A percentile compares a stretch with the other conserved stretches of the same genome.
These are phyloP conservation scores for Chloromyia formosa DNA, from an alignment of 2,888 invertebrate species.

Conservation along the genomic window DNA sequence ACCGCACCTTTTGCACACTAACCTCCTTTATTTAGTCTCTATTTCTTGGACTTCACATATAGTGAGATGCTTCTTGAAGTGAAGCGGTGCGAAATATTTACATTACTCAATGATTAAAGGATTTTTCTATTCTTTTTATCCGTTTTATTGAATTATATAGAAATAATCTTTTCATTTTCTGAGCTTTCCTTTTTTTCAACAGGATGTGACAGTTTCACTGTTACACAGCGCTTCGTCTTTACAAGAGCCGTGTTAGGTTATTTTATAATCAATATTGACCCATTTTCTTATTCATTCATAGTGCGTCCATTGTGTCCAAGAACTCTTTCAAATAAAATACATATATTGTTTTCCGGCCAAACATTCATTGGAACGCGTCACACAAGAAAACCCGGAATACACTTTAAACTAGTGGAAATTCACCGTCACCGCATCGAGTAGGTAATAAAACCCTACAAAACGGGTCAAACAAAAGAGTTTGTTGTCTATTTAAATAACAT, in stretches of 20 bases:
- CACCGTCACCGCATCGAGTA: not conserved
- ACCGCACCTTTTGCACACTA: too few relatives aligned
- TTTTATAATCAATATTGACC: not conserved
- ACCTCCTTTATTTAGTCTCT: too few relatives aligned
- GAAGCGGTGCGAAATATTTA: too few relatives aligned
- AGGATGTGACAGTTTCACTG: not conserved
- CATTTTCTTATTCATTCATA: not conserved
- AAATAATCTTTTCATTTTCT: too few relatives aligned
- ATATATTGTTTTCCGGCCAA: slow-evolving; percentile 7
- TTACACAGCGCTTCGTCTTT: not conserved
- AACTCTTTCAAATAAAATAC: not conserved
- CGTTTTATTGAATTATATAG: too few relatives aligned
- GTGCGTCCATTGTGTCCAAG: not conserved
- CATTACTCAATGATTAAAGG: too few relatives aligned
- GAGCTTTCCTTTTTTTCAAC: not conserved
- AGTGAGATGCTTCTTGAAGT: too few relatives aligned
- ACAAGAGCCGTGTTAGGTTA: not conserved
- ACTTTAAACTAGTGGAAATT: not conserved
- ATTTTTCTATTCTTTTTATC: too few relatives aligned
- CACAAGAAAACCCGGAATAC: not conserved
- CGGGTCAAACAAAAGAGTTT: not conserved
- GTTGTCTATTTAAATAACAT: slow-evolving; percentile 16
- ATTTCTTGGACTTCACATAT: too few relatives aligned
- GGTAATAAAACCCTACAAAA: not conserved
- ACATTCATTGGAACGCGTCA: not conserved